Evolutionary conservation across 2,113 vertebrate genomes (phyloP), one percentile per base, ranked within the genome.

Genomic region (Prunella himalayana): DNA sequence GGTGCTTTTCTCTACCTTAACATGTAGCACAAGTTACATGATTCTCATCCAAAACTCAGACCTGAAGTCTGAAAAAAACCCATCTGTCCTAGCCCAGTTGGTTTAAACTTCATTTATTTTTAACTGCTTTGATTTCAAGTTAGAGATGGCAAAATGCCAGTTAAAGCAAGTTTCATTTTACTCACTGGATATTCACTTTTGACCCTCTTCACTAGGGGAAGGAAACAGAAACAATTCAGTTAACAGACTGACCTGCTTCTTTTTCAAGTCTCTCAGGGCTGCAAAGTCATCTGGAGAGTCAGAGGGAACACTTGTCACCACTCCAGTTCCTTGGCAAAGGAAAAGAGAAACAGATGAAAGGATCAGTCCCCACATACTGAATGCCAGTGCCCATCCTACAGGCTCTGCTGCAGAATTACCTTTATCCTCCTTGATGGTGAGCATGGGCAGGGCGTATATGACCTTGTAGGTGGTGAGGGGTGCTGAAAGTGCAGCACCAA

Each of bases 401-500:
- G 51, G 28, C 79, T 15, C 13, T 39, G 37, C 45, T 77, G 41
- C 14, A 37, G 6, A 24, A 27, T 53, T 98, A 99, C 99, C 99
- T 99, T 99, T 99, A 87, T 99, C 99, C 88, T 99, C 99, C 95
- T 99, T 99, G 96, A 99, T 99, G 51, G 99, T 99, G 78, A 99
- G 98, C 99, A 99, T 99, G 39, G 99, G 99, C 71, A 99, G 98
- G 72, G 98, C 98, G 6, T 99, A 99, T 20, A 99, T 98, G 64
- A 99, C 97, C 85, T 98, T 99, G 92, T 99, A 99, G 71, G 97
- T 88, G 1, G 98, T 99, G 68, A 99, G 97, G 33, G 99, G 99
- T 18, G 99, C 99, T 15, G 97, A 98, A 76, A 99, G 97, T 0
- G 99, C 98, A 91, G 98, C 98, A 3, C 99, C 99, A 6, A 99